Evolutionary conservation across 1,140 invertebrate genomes (phyloP).

Genomic region (Acyrthosiphon pisum): DNA sequence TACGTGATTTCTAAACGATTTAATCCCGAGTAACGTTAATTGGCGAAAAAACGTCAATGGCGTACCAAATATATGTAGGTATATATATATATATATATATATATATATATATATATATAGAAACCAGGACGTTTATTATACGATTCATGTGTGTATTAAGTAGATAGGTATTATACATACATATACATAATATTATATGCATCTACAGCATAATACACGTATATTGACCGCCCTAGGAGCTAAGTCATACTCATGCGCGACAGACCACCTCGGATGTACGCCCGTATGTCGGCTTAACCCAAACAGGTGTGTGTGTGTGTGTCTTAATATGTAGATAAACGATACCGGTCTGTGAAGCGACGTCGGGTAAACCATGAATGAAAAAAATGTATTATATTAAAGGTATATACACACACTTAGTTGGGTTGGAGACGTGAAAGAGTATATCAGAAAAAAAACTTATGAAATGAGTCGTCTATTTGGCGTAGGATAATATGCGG

Average conservation of each 20-base stretch:
- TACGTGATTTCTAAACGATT: not conserved
- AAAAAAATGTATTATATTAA: not conserved
- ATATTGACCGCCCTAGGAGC: not conserved
- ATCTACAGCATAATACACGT: not conserved
- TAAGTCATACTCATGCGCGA: not conserved
- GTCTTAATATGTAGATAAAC: not conserved
- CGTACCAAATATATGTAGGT: too few relatives aligned
- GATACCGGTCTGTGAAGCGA: not conserved
- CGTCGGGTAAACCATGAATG: not conserved
- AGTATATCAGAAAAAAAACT: constrained; percentile 1
- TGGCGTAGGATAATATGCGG: not conserved
- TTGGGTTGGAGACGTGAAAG: not conserved
- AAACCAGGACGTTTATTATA: not conserved
- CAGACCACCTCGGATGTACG: not conserved
- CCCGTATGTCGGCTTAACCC: constrained; percentile 5
- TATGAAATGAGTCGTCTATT: not conserved
- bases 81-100: not conserved
- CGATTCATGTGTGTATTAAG: not conserved
- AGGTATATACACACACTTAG: not conserved
- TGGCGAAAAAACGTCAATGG: not conserved
- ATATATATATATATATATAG: not conserved
- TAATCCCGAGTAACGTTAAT: constrained; percentile 14
- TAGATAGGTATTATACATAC: not conserved
- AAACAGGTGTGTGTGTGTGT: not conserved
- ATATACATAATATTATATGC: not conserved